Evolutionary conservation across 2,797 vertebrate genomes (phyloP).

Genomic region (Cyclopterus lumpus): DNA sequence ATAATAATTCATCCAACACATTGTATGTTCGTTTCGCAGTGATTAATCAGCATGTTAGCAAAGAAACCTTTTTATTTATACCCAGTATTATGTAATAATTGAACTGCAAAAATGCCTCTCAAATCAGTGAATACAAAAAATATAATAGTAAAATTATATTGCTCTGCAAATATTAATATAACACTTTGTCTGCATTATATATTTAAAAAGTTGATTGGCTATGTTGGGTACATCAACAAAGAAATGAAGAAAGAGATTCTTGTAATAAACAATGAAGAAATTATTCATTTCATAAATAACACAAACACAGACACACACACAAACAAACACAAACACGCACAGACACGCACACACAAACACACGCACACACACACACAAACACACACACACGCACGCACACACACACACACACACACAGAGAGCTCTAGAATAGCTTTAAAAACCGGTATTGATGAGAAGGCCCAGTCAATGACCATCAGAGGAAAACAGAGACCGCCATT

Average conservation of each 20-base stretch:
- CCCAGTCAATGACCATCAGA: slow-evolving; percentile 87
- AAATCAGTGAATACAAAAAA: no score
- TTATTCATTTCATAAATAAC: slow-evolving; percentile 12
- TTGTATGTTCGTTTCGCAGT: not conserved
- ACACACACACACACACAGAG: slow-evolving; percentile 27
- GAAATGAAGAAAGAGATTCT: not conserved
- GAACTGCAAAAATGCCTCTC: not conserved
- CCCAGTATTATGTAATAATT: not conserved
- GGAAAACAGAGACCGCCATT: slow-evolving; percentile 87
- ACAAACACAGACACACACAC: not conserved
- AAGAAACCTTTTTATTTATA: not conserved
- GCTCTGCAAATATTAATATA: no score
- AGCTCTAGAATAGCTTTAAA: slow-evolving; percentile 79
- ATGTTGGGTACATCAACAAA: not conserved
- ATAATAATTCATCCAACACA: not conserved
- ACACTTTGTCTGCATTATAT: not conserved
- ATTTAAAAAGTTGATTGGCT: no score
- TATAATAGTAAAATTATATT: no score
- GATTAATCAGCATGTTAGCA: not conserved
- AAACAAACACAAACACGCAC: slow-evolving; percentile 12
- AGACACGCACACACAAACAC: slow-evolving; percentile 24
- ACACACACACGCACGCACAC: slow-evolving; percentile 19
- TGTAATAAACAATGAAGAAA: not conserved
- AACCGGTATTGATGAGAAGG: slow-evolving; percentile 83
- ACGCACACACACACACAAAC: slow-evolving; percentile 9